These are phyloP conservation scores for Agelastica alni DNA, from an alignment of 2,888 invertebrate species.

Conservation along the genomic window DNA sequence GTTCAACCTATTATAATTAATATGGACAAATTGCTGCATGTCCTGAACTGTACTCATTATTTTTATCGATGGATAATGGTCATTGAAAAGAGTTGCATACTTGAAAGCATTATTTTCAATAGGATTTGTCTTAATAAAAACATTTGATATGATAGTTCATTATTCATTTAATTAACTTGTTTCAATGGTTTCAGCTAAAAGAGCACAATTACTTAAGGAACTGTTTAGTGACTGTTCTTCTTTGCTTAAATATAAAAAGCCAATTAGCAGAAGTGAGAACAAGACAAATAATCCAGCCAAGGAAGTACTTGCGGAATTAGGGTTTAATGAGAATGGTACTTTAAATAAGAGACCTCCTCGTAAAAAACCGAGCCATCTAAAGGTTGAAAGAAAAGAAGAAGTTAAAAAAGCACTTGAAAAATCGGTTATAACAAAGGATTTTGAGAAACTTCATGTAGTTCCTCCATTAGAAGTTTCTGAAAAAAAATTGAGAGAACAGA, in stretches of 20 bases:
- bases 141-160: no score
- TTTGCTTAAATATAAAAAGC: neutral
- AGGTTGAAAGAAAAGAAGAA: constrained; percentile 47
- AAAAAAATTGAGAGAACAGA: constrained; percentile 61
- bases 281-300: constrained; percentile 20
- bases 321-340: constrained; percentile 46
- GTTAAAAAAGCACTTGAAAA: constrained; percentile 66
- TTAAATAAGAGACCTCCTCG: constrained; percentile 44
- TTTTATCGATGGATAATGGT: no score
- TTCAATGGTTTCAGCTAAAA: no score
- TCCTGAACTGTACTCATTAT: no score
- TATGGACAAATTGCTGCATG: no score
- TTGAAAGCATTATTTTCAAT: no score
- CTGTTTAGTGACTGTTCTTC: constrained; percentile 11
- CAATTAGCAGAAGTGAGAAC: neutral
- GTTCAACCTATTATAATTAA: no score
- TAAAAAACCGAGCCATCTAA: constrained; percentile 44
- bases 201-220: constrained; percentile 4
- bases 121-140: no score
- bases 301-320: constrained; percentile 30
- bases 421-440: constrained; percentile 65
- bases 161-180: no score
- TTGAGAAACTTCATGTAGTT: constrained; percentile 66
- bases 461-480: constrained; percentile 65
- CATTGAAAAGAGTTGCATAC: no score